Base-by-base conservation (phyloP, 1,140 invertebrate species). In the Musca vetustissima region DNA sequence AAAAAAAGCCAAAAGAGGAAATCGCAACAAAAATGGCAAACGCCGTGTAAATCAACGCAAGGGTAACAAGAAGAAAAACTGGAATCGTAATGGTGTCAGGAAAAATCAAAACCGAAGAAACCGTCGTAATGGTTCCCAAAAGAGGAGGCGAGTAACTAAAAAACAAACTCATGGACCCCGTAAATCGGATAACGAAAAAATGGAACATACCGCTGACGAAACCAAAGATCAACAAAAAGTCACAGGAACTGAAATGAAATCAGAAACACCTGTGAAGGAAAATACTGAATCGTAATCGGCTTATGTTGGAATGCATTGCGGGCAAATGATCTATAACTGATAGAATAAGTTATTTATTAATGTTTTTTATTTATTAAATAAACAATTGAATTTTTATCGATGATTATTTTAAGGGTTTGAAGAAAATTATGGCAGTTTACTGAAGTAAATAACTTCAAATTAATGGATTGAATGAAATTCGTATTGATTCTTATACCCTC, bases 281-380 rank as follows among this genome's bases (percentile, higher is more conserved):
- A 52, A 28, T 50, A 22, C 22, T 17, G n/a, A 9, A n/a, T 8
- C 17, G 14, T n/a, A 49, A 13, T 19, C 21, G 9, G 17, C 48
- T n/a, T 57, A n/a, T n/a, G n/a, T n/a, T n/a, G n/a, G n/a, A 9
- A 15, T 9, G 50, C 59, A 11, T 2, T 25, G 24, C n/a, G 15
- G 3, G 25, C 25, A 2, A 28, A 43, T 15, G n/a, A 0, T 21
- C 22, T 14, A n/a, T 7, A 61, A 32, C 25, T 36, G 28, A 36
- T 4, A 61, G 15, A 7, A 36, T 61, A 61, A 61, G 57, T 36
- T 61, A 61, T 61, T 61, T 61, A 61, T 59, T 59, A 15, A 59
- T 32, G 25, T 59, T n/a, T n/a, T n/a, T n/a, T 59, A 59, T 61
- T 61, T 36, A 61, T 61, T 43, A 19, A 61, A 61, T 61, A 61